Conservation (phyloP, 2,888 invertebrate species). For the Rhagonycha lutea region DNA sequence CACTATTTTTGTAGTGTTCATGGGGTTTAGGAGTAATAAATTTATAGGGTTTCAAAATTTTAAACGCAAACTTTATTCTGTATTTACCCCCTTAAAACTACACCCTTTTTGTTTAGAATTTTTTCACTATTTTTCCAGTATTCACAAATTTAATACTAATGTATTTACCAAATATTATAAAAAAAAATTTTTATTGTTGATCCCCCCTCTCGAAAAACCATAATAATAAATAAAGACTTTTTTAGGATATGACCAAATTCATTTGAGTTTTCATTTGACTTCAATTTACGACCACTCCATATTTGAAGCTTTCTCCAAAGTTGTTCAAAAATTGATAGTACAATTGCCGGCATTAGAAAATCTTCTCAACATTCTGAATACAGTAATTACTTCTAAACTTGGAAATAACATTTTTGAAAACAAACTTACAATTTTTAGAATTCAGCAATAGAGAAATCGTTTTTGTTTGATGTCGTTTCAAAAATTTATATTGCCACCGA, state of each 20-base stretch:
- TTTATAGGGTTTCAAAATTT: no score
- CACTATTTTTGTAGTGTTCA: no score
- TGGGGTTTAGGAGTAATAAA: no score
- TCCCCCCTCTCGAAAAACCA: no score
- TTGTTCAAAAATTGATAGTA: slow-evolving; percentile 97
- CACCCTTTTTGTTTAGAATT: no score
- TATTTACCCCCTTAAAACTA: no score
- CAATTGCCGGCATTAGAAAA: slow-evolving; percentile 97
- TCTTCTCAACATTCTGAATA: slow-evolving; percentile 95
- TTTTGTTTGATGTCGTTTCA: slow-evolving; percentile 98
- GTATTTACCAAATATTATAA: no score
- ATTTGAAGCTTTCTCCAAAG: slow-evolving; percentile 99
- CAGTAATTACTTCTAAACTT: slow-evolving; percentile 62
- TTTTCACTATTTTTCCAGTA: no score
- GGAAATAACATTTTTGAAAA: slow-evolving; percentile 1
- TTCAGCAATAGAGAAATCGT: slow-evolving; percentile 98
- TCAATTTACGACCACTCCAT: slow-evolving; percentile 99
- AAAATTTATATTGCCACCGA: slow-evolving; percentile 99
- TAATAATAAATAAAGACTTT: neutral
- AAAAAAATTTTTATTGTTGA: no score
- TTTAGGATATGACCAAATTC: slow-evolving; percentile 77
- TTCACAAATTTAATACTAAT: no score
- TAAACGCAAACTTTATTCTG: no score
- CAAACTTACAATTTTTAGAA: slow-evolving; percentile 68
- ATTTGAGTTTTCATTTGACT: slow-evolving; percentile 93